These are phyloP conservation scores for Ctenochaetus hawaiiensis DNA, from an alignment of 2,797 vertebrate genomes.

Conservation along the genomic window DNA sequence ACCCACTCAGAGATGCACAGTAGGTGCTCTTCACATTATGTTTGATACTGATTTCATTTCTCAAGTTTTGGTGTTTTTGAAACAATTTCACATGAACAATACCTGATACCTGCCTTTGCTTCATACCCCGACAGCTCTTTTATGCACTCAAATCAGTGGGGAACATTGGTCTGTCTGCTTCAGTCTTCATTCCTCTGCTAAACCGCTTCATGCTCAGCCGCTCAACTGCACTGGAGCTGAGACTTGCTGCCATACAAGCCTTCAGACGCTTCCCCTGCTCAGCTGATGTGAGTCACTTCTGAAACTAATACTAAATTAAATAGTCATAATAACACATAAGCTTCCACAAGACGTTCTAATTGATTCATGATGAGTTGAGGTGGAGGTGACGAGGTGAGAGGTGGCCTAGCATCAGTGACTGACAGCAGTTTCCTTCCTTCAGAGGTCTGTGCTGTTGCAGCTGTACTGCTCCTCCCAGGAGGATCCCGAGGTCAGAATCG, in stretches of 20 bases:
- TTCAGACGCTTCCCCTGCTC: constrained; percentile 90
- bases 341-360: constrained; percentile 18
- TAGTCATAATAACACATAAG: neutral
- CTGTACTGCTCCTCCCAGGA: constrained; percentile 86
- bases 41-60: neutral
- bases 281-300: constrained; percentile 79
- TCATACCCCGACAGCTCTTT: constrained; percentile 78
- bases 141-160: constrained; percentile 89
- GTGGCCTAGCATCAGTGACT: constrained; percentile 49
- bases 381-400: constrained; percentile 58
- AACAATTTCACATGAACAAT: neutral
- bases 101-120: neutral
- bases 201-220: constrained; percentile 75
- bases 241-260: constrained; percentile 87
- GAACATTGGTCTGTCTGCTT: constrained; percentile 84
- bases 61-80: neutral
- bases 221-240: constrained; percentile 72
- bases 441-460: constrained; percentile 85
- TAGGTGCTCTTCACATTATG: neutral
- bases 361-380: constrained; percentile 51
- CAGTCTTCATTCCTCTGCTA: constrained; percentile 78
- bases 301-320: neutral
- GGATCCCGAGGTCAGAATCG: constrained; percentile 90
- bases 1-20: constrained; percentile 68
- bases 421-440: constrained; percentile 71